Percentiles rank a stretch among this genome's conserved stretches.
Evolutionary conservation across 2,797 vertebrate species (phyloP).

Genomic region (Gymnoscopelus braueri): DNA sequence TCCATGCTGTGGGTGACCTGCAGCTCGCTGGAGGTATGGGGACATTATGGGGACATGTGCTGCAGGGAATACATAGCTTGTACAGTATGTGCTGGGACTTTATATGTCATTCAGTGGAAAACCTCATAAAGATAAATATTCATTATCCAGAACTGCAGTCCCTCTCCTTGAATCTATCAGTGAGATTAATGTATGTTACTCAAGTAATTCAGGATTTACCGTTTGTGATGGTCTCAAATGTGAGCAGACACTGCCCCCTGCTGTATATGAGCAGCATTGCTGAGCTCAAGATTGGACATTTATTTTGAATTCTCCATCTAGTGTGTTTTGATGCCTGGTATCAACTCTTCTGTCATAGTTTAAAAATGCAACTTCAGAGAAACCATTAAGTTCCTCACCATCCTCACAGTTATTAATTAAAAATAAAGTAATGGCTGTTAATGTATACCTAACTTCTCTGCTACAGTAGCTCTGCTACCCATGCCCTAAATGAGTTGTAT

Average conservation of each 20-base stretch:
- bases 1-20: constrained; percentile 63
- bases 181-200: constrained; percentile 65
- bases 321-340: neutral
- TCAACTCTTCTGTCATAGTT: neutral
- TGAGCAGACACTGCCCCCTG: constrained; percentile 59
- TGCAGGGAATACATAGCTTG: constrained; percentile 45
- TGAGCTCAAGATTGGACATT: no score
- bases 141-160: constrained; percentile 62
- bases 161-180: constrained; percentile 65
- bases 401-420: no score
- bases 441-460: no score
- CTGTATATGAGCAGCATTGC: constrained; percentile 18
- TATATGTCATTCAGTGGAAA: constrained; percentile 56
- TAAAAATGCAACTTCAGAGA: no score
- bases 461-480: no score
- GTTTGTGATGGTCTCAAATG: constrained; percentile 16
- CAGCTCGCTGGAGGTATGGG: constrained; percentile 45
- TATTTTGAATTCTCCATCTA: neutral
- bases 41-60: constrained; percentile 47
- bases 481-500: no score
- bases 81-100: constrained; percentile 66
- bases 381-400: no score
- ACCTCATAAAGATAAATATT: constrained; percentile 72
- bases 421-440: no score
- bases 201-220: constrained; percentile 61